Evolutionary conservation across 2,888 invertebrate species (phyloP).

Genomic region (Diarsia brunnea): DNA sequence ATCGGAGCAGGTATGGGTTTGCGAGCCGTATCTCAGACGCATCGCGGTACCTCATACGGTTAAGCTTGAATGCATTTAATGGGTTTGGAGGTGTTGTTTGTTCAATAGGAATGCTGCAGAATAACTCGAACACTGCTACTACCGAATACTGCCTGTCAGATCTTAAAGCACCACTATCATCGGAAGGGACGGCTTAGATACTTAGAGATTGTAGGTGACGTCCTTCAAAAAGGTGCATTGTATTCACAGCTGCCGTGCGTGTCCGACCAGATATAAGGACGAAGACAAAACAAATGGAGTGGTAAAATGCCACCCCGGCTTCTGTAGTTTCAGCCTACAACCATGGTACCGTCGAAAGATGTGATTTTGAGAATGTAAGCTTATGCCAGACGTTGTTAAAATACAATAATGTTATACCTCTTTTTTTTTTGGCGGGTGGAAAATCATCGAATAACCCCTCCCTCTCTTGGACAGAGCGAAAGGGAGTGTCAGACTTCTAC

Average conservation of each 20-base stretch:
- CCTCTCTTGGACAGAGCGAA: too few species aligned
- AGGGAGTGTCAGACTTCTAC: too few species aligned
- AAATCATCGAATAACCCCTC: too few species aligned
- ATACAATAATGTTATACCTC: neutral
- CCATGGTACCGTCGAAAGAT: neutral
- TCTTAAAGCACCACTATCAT: neutral
- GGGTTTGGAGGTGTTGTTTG: neutral
- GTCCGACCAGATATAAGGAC: neutral
- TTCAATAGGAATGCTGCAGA: neutral
- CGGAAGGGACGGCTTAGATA: neutral
- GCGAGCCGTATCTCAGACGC: conserved; percentile 20
- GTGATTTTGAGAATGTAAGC: neutral
- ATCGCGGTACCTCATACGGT: neutral
- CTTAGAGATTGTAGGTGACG: neutral
- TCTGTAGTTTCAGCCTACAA: neutral
- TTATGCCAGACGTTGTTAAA: neutral
- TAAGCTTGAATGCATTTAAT: neutral
- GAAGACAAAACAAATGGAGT: neutral
- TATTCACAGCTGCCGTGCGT: neutral
- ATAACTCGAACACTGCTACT: neutral
- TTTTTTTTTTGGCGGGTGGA: too few species aligned
- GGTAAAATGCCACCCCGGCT: neutral
- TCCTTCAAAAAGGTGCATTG: neutral
- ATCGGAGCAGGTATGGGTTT: conserved; percentile 32
- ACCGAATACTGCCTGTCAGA: neutral